Percentiles rank a stretch among this genome's conserved stretches.
phyloP scores from a whole-genome alignment of 2,888 invertebrate genomes.

The Parnassius apollo region DNA sequence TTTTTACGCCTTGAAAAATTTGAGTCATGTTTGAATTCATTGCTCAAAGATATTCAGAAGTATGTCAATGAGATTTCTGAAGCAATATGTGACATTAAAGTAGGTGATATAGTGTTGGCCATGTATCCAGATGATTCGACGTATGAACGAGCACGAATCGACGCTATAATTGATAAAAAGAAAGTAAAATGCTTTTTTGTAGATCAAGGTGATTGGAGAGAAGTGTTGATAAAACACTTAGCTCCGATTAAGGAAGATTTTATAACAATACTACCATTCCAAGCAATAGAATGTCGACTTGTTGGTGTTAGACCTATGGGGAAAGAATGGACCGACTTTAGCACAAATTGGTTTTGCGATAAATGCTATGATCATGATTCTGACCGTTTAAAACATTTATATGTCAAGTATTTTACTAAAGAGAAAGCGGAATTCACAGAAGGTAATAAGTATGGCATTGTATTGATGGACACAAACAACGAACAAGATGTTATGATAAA shows the following conservation, averaged over 20 bases:
- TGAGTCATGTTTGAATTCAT: slow-evolving; percentile 52
- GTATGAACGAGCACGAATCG: slow-evolving; percentile 72
- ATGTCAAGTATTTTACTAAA: slow-evolving; percentile 63
- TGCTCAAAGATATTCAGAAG: slow-evolving; percentile 65
- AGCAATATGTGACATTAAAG: slow-evolving; percentile 41
- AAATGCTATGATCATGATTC: slow-evolving; percentile 59
- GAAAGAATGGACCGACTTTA: slow-evolving; percentile 75
- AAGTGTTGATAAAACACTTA: slow-evolving; percentile 61
- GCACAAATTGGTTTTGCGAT: slow-evolving; percentile 74
- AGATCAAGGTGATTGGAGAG: slow-evolving; percentile 82
- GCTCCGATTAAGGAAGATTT: slow-evolving; percentile 72
- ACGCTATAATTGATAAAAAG: slow-evolving; percentile 49
- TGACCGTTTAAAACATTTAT: slow-evolving; percentile 64
- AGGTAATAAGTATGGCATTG: slow-evolving; percentile 73
- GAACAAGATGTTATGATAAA: slow-evolving; percentile 70
- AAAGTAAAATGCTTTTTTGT: slow-evolving; percentile 81
- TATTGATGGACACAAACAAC: slow-evolving; percentile 69
- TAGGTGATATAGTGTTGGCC: slow-evolving; percentile 74
- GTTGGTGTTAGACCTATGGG: slow-evolving; percentile 73
- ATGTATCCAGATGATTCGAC: slow-evolving; percentile 66
- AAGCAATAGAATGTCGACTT: slow-evolving; percentile 83
- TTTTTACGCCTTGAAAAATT: slow-evolving; percentile 76
- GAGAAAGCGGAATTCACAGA: slow-evolving; percentile 55
- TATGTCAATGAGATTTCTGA: slow-evolving; percentile 45
- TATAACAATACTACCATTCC: slow-evolving; percentile 80